Conservation (phyloP, 2,888 invertebrate species). For the Watsonalla binaria region DNA sequence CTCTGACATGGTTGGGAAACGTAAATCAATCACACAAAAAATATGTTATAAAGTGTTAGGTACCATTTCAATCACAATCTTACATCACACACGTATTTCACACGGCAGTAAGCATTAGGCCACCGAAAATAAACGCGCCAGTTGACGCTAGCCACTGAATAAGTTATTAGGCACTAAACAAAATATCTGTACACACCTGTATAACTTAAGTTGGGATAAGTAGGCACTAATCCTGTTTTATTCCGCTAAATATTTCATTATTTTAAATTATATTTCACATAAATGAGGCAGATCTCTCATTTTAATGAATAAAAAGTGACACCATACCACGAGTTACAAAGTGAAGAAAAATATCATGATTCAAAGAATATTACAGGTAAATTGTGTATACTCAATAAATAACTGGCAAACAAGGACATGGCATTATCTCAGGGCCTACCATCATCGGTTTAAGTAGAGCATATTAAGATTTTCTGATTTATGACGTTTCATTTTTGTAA, state of each 20-base stretch:
- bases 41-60: background rate
- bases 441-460: too few species aligned
- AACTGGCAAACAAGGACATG: too few species aligned
- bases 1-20: too few species aligned
- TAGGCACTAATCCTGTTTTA: background rate
- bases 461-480: too few species aligned
- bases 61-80: background rate
- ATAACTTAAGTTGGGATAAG: background rate
- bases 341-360: too few species aligned
- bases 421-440: too few species aligned
- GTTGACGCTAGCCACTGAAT: background rate
- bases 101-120: background rate
- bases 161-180: background rate
- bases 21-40: background rate
- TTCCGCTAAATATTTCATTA: background rate
- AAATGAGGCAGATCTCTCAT: too few species aligned
- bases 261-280: background rate
- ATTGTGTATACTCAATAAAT: too few species aligned
- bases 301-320: too few species aligned
- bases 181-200: background rate
- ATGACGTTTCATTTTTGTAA: too few species aligned
- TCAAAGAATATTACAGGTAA: too few species aligned
- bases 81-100: slow-evolving; percentile 3
- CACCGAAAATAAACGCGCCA: background rate
- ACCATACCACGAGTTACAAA: too few species aligned